Conservation (phyloP, 2,888 invertebrate genomes). For the Drosophila engyochracea region DNA sequence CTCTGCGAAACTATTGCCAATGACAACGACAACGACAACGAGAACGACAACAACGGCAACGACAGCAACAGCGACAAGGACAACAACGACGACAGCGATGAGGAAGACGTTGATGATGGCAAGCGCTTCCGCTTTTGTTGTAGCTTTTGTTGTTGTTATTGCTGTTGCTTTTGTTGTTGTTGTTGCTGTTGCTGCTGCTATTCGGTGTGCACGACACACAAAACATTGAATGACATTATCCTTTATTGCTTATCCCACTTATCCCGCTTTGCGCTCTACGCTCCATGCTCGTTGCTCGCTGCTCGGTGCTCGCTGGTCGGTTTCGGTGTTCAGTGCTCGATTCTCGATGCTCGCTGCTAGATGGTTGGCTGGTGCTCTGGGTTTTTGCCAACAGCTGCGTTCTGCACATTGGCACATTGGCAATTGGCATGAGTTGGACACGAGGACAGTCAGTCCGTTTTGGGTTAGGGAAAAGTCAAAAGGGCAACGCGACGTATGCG, state of each 20-base stretch:
- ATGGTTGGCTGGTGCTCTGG: constrained; percentile 15
- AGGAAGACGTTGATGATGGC: constrained; percentile 76
- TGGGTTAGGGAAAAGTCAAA: constrained; percentile 68
- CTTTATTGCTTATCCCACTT: constrained; percentile 82
- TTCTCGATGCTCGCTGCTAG: constrained; percentile 9
- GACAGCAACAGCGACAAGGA: constrained; percentile 59
- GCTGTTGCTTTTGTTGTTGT: constrained; percentile 27
- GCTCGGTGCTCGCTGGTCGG: constrained; percentile 8
- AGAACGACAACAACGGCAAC: constrained; percentile 8
- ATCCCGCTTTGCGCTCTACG: constrained; percentile 54
- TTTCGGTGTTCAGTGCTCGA: constrained; percentile 15
- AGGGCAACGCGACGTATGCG: constrained; percentile 77
- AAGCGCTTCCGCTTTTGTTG: constrained; percentile 70
- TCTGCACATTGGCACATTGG: constrained; percentile 62
- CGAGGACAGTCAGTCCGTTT: constrained; percentile 14
- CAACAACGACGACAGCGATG: constrained; percentile 39
- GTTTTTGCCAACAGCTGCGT: constrained; percentile 61
- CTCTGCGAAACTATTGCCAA: constrained; percentile 74
- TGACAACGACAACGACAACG: constrained; percentile 65
- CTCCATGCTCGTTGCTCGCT: constrained; percentile 18
- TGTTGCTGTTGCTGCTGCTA: constrained; percentile 27
- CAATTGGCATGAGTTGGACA: constrained; percentile 51
- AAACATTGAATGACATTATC: constrained; percentile 83
- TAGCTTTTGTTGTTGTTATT: constrained; percentile 21
- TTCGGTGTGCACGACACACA: constrained; percentile 70